Conservation (phyloP, 2,888 invertebrate genomes). For the Drosophila borealis region DNA sequence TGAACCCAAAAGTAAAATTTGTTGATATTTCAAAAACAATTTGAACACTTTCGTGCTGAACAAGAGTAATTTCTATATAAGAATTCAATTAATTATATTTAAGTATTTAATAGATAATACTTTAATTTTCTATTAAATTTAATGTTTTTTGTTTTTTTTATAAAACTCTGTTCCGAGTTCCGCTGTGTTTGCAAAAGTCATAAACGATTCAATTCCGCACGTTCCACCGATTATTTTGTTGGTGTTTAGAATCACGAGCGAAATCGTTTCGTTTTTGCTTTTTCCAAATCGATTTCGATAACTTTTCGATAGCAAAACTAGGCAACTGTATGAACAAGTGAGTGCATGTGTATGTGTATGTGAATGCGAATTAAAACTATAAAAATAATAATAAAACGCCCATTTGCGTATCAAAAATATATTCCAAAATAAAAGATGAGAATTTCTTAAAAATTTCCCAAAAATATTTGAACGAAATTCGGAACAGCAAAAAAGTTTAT, state of each 20-base stretch:
- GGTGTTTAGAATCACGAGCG: constrained; percentile 36
- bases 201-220: constrained; percentile 27
- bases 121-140: not conserved
- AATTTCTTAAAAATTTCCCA: not conserved
- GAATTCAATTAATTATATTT: not conserved
- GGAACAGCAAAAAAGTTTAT: not conserved
- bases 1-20: constrained; percentile 7
- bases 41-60: not conserved
- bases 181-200: not conserved
- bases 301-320: constrained; percentile 2
- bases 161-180: constrained; percentile 1
- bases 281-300: constrained; percentile 12
- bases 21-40: not conserved
- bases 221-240: constrained; percentile 18
- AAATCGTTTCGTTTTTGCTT: constrained; percentile 13
- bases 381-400: not conserved
- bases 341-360: constrained; percentile 2
- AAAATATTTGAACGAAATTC: constrained; percentile 9
- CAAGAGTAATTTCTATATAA: not conserved
- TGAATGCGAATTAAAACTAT: too few species aligned
- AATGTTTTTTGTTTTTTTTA: not conserved
- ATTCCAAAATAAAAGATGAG: not conserved
- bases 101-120: not conserved
- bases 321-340: not conserved
- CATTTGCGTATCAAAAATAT: constrained; percentile 5